Percentiles rank a stretch among this genome's conserved stretches.
Evolutionary conservation across 1,140 invertebrate species (phyloP).

Genomic region (Microplitis mediator): DNA sequence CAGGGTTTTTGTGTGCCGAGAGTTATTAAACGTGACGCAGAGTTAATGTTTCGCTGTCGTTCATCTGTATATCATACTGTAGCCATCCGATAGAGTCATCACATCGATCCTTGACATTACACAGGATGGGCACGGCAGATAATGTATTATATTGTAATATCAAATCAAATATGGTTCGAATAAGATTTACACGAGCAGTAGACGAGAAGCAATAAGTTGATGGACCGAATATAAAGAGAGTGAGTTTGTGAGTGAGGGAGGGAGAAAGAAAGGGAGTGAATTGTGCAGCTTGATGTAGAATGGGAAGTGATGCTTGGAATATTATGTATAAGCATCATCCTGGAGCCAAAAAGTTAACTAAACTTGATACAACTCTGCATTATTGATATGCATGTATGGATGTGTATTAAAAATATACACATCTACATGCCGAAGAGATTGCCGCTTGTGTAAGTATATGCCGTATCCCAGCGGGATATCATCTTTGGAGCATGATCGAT

Average conservation of each 20-base stretch:
- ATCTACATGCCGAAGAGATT: not conserved
- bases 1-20: not conserved
- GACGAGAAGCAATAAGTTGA: conserved; percentile 12
- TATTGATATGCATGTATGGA: no score
- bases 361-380: no score
- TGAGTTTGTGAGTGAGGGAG: no score
- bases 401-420: no score
- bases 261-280: no score
- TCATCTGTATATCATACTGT: not conserved
- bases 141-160: conserved; percentile 44
- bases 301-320: no score
- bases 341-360: no score
- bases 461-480: conserved; percentile 46
- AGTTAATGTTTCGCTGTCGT: no score
- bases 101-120: conserved; percentile 7
- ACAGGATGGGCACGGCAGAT: conserved; percentile 39
- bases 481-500: conserved; percentile 47
- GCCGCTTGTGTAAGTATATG: conserved; percentile 36
- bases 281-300: no score
- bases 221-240: conserved; percentile 24
- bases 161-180: conserved; percentile 30
- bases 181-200: no score
- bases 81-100: conserved; percentile 41
- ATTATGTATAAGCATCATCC: no score
- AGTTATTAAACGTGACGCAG: not conserved